Conservation (phyloP, 2,113 vertebrate genomes). For the Rhagologus leucostigma region DNA sequence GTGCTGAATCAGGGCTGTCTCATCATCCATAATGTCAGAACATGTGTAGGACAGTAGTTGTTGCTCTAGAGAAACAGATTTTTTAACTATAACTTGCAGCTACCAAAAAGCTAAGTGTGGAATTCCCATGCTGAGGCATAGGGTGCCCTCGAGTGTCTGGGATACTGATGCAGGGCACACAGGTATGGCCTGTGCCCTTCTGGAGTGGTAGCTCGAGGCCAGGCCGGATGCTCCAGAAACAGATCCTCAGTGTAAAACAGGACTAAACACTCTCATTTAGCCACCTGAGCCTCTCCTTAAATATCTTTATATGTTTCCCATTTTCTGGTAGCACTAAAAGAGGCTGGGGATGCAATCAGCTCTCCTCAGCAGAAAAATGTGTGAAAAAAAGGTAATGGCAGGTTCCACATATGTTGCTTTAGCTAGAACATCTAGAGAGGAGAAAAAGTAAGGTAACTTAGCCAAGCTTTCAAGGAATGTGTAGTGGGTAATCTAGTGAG, state of each 20-base stretch:
- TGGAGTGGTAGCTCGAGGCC: not conserved
- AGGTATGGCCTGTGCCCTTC: not conserved
- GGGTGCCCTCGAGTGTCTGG: not conserved
- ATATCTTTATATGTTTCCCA: not conserved
- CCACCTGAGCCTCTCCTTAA: not conserved
- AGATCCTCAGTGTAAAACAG: not conserved
- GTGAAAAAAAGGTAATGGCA: not conserved
- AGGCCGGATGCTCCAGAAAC: not conserved
- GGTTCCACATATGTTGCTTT: not conserved
- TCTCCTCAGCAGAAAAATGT: not conserved
- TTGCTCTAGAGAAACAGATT: not conserved
- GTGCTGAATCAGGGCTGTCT: not conserved
- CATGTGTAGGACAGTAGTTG: not conserved
- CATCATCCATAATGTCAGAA: not conserved
- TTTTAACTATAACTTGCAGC: not conserved
- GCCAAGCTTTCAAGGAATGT: not conserved
- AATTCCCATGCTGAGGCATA: accelerated
- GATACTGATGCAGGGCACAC: not conserved
- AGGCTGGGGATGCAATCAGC: not conserved
- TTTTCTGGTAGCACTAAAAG: not conserved
- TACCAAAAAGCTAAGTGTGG: not conserved
- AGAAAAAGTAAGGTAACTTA: not conserved
- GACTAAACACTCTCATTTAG: not conserved
- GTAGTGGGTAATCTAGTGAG: not conserved
- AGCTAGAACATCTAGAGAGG: not conserved